phyloP scores from a whole-genome alignment of 2,113 vertebrate genomes.

The Stigmatopora argus region DNA sequence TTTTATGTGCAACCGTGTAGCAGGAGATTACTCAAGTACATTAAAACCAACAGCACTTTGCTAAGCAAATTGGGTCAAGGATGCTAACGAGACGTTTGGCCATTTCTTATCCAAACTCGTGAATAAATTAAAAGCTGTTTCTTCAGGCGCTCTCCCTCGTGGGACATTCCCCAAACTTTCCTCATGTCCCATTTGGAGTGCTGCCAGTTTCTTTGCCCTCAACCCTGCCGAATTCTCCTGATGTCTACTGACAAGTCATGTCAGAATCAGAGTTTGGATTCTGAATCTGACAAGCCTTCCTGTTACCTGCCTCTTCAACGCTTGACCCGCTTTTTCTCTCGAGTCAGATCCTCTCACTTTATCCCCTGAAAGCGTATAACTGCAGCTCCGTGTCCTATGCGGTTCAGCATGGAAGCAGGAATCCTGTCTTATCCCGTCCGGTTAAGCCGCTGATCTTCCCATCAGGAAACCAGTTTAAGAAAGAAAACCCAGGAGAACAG shows the following conservation, averaged over 20 bases:
- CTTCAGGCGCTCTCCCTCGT: constrained; percentile 10
- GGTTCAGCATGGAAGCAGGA: background rate
- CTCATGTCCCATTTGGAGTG: constrained; percentile 19
- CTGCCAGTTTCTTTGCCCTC: constrained; percentile 3
- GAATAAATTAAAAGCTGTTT: constrained; percentile 10
- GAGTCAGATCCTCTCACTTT: background rate
- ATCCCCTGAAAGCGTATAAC: background rate
- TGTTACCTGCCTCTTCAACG: constrained; percentile 8
- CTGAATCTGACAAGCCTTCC: background rate
- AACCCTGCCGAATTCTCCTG: background rate
- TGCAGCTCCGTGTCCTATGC: background rate
- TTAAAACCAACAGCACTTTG: background rate
- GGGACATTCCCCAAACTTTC: constrained; percentile 20
- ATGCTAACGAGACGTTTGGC: background rate
- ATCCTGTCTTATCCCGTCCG: background rate
- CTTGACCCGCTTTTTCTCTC: background rate
- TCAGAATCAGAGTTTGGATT: too few species aligned
- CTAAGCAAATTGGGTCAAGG: background rate
- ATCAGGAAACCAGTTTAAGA: background rate
- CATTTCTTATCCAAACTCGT: background rate
- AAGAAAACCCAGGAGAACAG: background rate
- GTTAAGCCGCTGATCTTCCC: background rate
- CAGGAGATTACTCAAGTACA: background rate
- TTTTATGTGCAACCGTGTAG: background rate
- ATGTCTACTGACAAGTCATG: background rate